phyloP scores from a whole-genome alignment of 1,140 invertebrate species.

The Mycetomoellerius zeteki region DNA sequence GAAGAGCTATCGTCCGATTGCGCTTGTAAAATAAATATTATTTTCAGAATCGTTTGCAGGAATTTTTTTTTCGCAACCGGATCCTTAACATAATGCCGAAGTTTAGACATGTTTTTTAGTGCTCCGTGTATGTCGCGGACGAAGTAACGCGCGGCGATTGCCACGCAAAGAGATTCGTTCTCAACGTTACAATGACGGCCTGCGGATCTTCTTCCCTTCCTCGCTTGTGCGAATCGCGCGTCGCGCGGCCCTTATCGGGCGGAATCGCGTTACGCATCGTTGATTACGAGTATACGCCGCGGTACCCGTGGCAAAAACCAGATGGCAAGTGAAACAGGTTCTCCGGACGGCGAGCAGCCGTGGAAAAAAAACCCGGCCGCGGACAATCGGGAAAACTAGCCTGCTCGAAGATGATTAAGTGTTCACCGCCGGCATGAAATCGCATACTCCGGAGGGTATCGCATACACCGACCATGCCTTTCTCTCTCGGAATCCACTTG shows the following conservation, averaged over 20 bases:
- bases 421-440: conserved; percentile 50
- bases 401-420: conserved; percentile 68
- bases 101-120: not conserved
- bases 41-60: not conserved
- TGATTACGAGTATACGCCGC: conserved; percentile 63
- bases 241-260: conserved; percentile 60
- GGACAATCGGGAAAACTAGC: conserved; percentile 68
- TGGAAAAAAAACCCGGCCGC: conserved; percentile 16
- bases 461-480: conserved; percentile 56
- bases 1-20: not conserved
- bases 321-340: conserved; percentile 66
- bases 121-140: not conserved
- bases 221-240: conserved; percentile 20
- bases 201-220: conserved; percentile 44
- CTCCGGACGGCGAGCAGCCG: not conserved
- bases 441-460: conserved; percentile 48
- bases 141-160: not conserved
- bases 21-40: conserved; percentile 4
- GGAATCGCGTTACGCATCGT: conserved; percentile 72
- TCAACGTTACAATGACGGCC: conserved; percentile 45
- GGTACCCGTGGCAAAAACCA: conserved; percentile 57
- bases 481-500: conserved; percentile 27
- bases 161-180: conserved; percentile 8
- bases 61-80: not conserved
- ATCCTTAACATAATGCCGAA: not conserved